phyloP scores from a whole-genome alignment of 64 coral and sea anemone genomes.

The Porites lutea region DNA sequence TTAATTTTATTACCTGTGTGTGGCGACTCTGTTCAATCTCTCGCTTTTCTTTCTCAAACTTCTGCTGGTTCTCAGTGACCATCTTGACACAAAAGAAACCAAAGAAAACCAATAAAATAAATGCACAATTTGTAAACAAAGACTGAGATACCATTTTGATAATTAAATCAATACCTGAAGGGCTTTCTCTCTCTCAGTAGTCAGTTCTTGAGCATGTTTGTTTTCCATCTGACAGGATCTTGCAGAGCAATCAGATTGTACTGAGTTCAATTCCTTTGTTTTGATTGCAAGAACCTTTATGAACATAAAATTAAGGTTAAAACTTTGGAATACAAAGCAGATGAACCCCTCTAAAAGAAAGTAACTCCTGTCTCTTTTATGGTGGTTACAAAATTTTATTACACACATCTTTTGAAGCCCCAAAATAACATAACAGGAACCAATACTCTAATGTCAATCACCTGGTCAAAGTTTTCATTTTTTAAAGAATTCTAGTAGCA shows the following conservation, averaged over 20 bases:
- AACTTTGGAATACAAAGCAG: too few relatives aligned
- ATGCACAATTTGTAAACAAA: neutral
- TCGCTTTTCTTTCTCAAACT: constrained; percentile 68
- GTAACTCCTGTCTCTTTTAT: too few relatives aligned
- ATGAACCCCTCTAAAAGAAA: too few relatives aligned
- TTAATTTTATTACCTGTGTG: neutral
- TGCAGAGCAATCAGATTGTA: constrained; percentile 59
- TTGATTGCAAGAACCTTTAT: constrained; percentile 65
- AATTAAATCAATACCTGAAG: constrained; percentile 36
- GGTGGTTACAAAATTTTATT: too few relatives aligned
- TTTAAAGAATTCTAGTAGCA: too few relatives aligned
- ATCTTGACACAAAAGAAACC: constrained; percentile 20
- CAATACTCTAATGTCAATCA: too few relatives aligned
- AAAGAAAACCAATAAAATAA: neutral
- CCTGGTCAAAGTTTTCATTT: too few relatives aligned
- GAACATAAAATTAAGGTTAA: neutral
- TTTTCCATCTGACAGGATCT: constrained; percentile 67
- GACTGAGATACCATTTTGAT: neutral
- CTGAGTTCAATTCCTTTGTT: constrained; percentile 61
- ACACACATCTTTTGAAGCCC: too few relatives aligned
- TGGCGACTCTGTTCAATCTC: constrained; percentile 49
- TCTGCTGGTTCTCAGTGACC: constrained; percentile 32
- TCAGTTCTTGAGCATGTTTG: constrained; percentile 83
- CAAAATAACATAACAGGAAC: too few relatives aligned
- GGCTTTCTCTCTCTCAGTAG: constrained; percentile 71